Evolutionary conservation across 92 coral and sea anemone species (phyloP).

Genomic region (Bergia puertoricense): DNA sequence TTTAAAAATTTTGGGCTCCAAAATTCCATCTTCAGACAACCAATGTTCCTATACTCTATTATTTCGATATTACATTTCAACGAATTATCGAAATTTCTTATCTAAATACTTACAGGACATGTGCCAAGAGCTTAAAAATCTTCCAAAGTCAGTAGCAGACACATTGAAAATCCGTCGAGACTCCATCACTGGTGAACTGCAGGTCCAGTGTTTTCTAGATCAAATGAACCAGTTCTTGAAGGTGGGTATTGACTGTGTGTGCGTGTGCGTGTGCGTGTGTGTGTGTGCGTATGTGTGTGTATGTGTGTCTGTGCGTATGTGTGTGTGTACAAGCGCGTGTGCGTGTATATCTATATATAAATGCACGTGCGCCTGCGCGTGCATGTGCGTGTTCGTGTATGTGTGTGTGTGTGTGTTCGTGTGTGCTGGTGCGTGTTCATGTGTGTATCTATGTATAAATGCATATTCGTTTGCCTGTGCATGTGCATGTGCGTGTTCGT

Average conservation of each 20-base stretch:
- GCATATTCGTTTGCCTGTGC: no score
- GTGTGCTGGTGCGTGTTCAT: not conserved
- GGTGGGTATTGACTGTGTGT: conserved; percentile 49
- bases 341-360: no score
- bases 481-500: not conserved
- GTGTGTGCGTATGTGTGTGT: not conserved
- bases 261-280: not conserved
- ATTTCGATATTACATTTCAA: no score
- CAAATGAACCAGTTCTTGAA: conserved; percentile 70
- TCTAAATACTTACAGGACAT: conserved; percentile 57
- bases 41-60: no score
- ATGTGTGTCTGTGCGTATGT: not conserved
- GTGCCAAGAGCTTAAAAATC: conserved; percentile 75
- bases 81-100: not conserved
- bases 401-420: not conserved
- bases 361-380: not conserved
- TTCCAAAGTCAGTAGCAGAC: conserved; percentile 66
- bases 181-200: conserved; percentile 86
- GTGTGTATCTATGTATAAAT: no score
- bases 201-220: conserved; percentile 87
- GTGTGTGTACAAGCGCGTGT: not conserved
- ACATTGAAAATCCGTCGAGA: conserved; percentile 78
- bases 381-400: no score
- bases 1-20: no score
- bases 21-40: no score